Conservation (phyloP, 2,113 vertebrate species). For the Danio rerio region DNA sequence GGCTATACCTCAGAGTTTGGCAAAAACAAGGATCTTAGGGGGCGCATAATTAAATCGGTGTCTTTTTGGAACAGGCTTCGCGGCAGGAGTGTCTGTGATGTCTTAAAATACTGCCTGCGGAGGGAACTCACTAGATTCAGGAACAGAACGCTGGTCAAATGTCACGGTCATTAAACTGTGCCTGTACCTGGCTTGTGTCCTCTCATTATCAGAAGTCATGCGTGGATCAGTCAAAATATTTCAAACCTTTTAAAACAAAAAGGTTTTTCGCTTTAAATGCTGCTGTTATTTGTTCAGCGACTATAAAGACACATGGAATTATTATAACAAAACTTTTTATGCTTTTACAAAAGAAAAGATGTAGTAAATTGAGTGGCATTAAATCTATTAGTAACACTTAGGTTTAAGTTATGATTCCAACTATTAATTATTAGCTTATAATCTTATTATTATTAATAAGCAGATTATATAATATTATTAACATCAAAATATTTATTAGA, state of each 20-base stretch:
- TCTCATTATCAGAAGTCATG: conserved; percentile 10
- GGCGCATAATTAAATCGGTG: not conserved
- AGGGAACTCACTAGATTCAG: not conserved
- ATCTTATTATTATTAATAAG: too few relatives aligned
- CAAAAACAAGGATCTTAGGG: not conserved
- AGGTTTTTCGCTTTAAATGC: not conserved
- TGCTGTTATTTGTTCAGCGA: not conserved
- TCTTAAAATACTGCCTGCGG: conserved; percentile 1
- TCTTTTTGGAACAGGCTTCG: not conserved
- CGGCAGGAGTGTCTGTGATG: not conserved
- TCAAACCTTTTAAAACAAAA: not conserved
- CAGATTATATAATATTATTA: too few relatives aligned
- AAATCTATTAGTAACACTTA: too few relatives aligned
- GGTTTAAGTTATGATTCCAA: too few relatives aligned
- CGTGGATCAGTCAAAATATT: not conserved
- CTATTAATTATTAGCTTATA: too few relatives aligned
- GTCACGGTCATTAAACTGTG: not conserved
- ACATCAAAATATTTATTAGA: too few relatives aligned
- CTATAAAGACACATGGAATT: not conserved
- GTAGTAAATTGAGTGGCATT: too few relatives aligned
- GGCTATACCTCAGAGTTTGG: too few relatives aligned
- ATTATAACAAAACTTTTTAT: too few relatives aligned
- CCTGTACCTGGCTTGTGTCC: not conserved
- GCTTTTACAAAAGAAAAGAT: too few relatives aligned
- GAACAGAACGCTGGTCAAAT: not conserved